Conservation (phyloP, 1,140 invertebrate species). For the Cydia amplana region DNA sequence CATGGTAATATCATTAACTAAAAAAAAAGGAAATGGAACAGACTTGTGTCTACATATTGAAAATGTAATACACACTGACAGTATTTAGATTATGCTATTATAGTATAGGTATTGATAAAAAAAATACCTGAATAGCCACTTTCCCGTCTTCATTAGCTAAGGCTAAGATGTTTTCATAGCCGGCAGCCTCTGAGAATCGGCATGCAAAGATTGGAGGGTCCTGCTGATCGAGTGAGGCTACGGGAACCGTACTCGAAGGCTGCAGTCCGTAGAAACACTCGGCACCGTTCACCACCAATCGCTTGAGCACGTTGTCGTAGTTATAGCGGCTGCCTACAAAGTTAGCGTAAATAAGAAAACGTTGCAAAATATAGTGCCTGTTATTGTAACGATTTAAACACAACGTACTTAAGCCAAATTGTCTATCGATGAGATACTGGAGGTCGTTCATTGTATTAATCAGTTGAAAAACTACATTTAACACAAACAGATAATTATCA, state of each 20-base stretch:
- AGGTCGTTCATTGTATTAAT: slow-evolving; percentile 61
- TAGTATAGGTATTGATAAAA: neutral
- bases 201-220: slow-evolving; percentile 84
- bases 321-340: slow-evolving; percentile 70
- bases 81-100: neutral
- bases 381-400: slow-evolving; percentile 18
- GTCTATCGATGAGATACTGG: slow-evolving; percentile 72
- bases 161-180: slow-evolving; percentile 85
- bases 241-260: slow-evolving; percentile 53
- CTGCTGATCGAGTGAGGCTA: slow-evolving; percentile 75
- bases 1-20: neutral
- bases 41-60: neutral
- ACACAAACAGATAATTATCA: neutral
- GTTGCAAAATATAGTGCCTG: neutral
- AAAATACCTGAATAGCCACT: slow-evolving; percentile 82
- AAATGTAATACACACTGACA: too few relatives aligned
- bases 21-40: neutral
- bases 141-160: slow-evolving; percentile 92
- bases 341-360: slow-evolving; percentile 34
- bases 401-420: slow-evolving; percentile 73
- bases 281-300: slow-evolving; percentile 70
- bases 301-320: slow-evolving; percentile 75
- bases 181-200: slow-evolving; percentile 81
- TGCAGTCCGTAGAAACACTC: slow-evolving; percentile 81
- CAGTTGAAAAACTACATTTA: neutral